Evolutionary conservation across 2,888 invertebrate genomes (phyloP).

Genomic region (Thereva nobilitata): DNA sequence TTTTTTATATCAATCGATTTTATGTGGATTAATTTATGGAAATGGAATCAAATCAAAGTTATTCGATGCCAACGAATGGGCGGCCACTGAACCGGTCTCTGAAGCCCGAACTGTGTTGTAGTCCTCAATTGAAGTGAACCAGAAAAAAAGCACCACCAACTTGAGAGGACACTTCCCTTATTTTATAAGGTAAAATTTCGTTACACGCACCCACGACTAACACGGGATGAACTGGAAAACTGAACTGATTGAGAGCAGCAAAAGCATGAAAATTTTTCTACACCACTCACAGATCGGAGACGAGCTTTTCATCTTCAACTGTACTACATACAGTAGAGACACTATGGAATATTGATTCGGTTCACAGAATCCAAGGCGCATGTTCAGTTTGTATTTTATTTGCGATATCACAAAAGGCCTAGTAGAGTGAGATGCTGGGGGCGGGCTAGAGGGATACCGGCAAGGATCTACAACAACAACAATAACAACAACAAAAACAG

Average conservation of each 20-base stretch:
- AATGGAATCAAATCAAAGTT: slow-evolving; percentile 10
- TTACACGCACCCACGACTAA: slow-evolving; percentile 22
- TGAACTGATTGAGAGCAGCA: slow-evolving; percentile 3
- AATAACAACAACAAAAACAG: too few relatives aligned
- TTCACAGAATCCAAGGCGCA: slow-evolving; percentile 31
- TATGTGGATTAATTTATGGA: neutral
- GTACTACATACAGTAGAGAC: slow-evolving; percentile 5
- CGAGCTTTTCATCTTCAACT: slow-evolving; percentile 30
- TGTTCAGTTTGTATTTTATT: slow-evolving; percentile 19
- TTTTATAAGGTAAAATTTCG: too few relatives aligned
- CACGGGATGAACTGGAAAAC: slow-evolving; percentile 31
- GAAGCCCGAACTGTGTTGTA: slow-evolving; percentile 8
- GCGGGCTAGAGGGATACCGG: neutral
- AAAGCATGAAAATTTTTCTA: slow-evolving; percentile 10
- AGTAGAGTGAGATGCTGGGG: neutral
- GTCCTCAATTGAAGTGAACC: slow-evolving; percentile 19
- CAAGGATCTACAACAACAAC: too few relatives aligned
- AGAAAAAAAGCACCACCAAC: neutral
- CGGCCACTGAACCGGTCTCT: slow-evolving; percentile 2
- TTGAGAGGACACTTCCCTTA: too few relatives aligned
- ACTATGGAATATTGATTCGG: slow-evolving; percentile 25
- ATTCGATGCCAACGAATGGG: neutral
- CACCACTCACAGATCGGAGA: neutral
- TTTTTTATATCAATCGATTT: slow-evolving; percentile 21
- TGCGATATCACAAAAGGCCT: slow-evolving; percentile 16